A percentile compares a stretch with the other conserved stretches of the same genome.
These are phyloP conservation scores for Zoroaster sp. DNA, from an alignment of 53 echinoderm and acorn worm species.

Conservation along the genomic window DNA sequence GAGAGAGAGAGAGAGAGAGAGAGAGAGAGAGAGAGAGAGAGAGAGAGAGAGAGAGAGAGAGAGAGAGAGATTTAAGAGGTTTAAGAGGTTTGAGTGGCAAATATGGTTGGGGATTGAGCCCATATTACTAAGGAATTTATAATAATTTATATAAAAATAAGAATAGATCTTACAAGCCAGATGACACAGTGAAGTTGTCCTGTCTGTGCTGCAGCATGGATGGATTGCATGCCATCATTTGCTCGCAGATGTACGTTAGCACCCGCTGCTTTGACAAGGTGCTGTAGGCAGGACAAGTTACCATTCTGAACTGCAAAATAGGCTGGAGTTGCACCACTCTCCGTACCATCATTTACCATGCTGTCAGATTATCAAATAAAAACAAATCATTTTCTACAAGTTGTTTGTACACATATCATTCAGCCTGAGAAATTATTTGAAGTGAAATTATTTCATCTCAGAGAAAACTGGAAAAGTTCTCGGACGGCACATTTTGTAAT, in stretches of 20 bases:
- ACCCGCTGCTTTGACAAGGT: constrained; percentile 34
- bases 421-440: not conserved
- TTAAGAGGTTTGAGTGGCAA: too few relatives aligned
- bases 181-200: constrained; percentile 50
- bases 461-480: too few relatives aligned
- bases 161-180: constrained; percentile 47
- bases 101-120: not conserved
- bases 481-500: too few relatives aligned
- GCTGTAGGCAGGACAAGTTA: constrained; percentile 43
- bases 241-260: constrained; percentile 48
- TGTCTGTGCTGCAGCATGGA: constrained; percentile 64
- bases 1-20: too few relatives aligned
- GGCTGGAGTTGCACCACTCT: constrained; percentile 51
- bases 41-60: too few relatives aligned
- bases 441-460: not conserved
- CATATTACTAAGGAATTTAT: too few relatives aligned
- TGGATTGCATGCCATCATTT: constrained; percentile 60
- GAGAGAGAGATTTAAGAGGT: too few relatives aligned
- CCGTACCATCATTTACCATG: constrained; percentile 52
- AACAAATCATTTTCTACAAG: too few relatives aligned
- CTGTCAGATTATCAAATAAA: not conserved
- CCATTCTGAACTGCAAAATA: constrained; percentile 62
- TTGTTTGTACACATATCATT: too few relatives aligned
- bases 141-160: too few relatives aligned
- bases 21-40: too few relatives aligned